These are phyloP conservation scores for Abscondita cerata DNA, from an alignment of 2,888 invertebrate genomes.

Conservation along the genomic window DNA sequence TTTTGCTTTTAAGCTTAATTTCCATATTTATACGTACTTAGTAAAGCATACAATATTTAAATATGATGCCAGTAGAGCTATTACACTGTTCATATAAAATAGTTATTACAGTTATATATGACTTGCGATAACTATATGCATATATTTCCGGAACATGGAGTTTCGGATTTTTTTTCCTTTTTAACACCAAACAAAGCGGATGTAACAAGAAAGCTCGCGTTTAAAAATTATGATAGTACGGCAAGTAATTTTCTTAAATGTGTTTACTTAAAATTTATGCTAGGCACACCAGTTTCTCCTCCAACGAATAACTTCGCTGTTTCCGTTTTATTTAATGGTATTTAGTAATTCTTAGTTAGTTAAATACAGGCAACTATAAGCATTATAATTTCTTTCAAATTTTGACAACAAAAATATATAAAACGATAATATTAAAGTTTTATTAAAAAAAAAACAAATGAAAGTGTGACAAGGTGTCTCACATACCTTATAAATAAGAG, in stretches of 20 bases:
- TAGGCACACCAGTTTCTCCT: conserved; percentile 15
- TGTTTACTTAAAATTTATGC: conserved; percentile 23
- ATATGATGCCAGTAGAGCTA: conserved; percentile 4
- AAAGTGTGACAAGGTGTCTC: no score
- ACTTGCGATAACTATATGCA: conserved; percentile 13
- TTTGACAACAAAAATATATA: no score
- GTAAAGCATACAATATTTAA: conserved; percentile 14
- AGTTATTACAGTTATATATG: conserved; percentile 19
- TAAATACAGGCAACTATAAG: no score
- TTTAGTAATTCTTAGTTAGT: background rate
- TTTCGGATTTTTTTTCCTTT: conserved; percentile 13
- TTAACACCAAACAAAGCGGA: conserved; percentile 16
- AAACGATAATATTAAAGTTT: no score
- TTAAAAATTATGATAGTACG: conserved; percentile 20
- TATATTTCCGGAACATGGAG: conserved; percentile 21
- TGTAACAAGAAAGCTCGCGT: conserved; percentile 21
- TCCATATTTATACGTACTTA: conserved; percentile 20
- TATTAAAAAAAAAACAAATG: no score
- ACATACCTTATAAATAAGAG: no score
- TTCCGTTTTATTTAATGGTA: conserved; percentile 4
- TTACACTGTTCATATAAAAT: conserved; percentile 16
- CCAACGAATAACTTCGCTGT: conserved; percentile 14
- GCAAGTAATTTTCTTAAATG: conserved; percentile 26
- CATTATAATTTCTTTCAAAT: no score
- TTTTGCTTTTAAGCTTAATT: conserved; percentile 21